A percentile compares a stretch with the other conserved stretches of the same genome.
phyloP scores from a whole-genome alignment of 2,797 vertebrate species.

The Limnodromus scolopaceus region DNA sequence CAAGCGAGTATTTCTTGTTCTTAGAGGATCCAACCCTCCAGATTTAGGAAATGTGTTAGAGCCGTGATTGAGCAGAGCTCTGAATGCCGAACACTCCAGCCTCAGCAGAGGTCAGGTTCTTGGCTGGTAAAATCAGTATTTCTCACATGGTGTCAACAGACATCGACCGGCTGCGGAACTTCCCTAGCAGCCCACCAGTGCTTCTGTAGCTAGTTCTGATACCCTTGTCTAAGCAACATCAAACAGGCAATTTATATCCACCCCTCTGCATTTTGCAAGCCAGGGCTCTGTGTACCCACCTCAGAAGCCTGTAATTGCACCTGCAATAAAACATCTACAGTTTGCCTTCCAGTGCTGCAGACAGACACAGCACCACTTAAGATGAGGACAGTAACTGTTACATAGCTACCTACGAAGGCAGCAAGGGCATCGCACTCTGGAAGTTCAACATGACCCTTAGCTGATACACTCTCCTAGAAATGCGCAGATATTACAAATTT shows the following conservation, averaged over 20 bases:
- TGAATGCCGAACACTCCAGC: background rate
- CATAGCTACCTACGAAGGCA: background rate
- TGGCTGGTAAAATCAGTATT: background rate
- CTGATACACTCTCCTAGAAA: background rate
- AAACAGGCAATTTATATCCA: background rate
- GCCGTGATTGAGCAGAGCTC: background rate
- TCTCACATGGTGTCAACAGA: background rate
- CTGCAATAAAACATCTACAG: background rate
- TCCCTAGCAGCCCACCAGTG: background rate
- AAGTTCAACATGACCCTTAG: background rate
- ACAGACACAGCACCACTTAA: background rate
- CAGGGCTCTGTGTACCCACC: background rate
- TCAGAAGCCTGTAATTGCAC: background rate
- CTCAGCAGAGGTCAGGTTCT: background rate
- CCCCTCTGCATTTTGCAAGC: background rate
- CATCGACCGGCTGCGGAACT: rapidly evolving
- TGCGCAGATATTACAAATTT: background rate
- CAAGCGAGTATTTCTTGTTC: background rate
- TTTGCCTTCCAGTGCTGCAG: background rate
- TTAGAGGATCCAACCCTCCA: background rate
- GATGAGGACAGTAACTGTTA: background rate
- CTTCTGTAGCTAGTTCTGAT: background rate
- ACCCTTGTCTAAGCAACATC: background rate
- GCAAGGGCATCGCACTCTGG: rapidly evolving
- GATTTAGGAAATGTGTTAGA: background rate